Evolutionary conservation across 2,888 invertebrate species (phyloP), one percentile per base, ranked within the genome.

Genomic region (Tribolium freemani): DNA sequence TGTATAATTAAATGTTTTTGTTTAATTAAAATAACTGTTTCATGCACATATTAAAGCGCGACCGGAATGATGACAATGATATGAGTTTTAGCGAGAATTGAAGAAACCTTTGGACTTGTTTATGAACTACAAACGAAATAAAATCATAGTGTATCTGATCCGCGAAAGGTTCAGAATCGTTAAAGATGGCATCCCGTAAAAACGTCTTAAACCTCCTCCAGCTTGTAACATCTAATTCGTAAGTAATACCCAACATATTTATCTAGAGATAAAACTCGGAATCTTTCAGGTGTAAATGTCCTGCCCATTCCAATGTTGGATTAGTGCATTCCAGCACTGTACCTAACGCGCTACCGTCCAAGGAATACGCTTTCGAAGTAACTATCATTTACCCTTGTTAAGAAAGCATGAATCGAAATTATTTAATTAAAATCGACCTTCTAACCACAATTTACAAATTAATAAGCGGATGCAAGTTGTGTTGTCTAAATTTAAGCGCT

Each of bases 331-430:
- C 88, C 45, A 83, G 85, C 76, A 82, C 83, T 4, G 74, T 82
- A 16, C 88, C 90, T 56, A 89, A 88, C 81, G 82, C 88, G 44
- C 86, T 88, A 58, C 89, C 88, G 61, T 85, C n/a, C 91, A 91
- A 76, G 83, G 94, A 94, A 83, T 93, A 94, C 87, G 94, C 93
- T 31, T 94, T 94, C 86, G 94, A 94, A 89, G 94, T 92, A 87
- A 85, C 78, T 76, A 71, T 73, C 54, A 53, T 68, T 66, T 53
- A 67, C 68, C 10, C 54, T 68, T 63, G 54, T 67, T 63, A 54
- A 72, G 16, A 16, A 69, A 71, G 64, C 71, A 70, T 68, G 54
- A 54, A 54, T 51, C 60, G 38, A 56, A 72, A 72, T 72, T 68
- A 63, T 72, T 63, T 68, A 31, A 72, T 72, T 68, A 57, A 61